phyloP scores from a whole-genome alignment of 2,888 invertebrate genomes.

The Calameuta idolon region DNA sequence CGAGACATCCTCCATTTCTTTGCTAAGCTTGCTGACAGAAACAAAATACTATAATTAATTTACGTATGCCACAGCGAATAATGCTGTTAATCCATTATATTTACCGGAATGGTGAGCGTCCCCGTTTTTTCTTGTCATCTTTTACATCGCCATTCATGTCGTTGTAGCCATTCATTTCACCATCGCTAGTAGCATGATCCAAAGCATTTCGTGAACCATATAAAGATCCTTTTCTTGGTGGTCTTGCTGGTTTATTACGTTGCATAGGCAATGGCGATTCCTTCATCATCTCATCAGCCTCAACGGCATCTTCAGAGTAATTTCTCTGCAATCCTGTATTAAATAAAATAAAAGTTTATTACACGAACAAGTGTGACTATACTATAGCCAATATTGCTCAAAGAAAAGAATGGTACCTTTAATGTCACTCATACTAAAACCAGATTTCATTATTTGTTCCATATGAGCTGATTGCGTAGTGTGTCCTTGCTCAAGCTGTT shows the following conservation, averaged over 20 bases:
- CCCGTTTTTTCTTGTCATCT: constrained; percentile 82
- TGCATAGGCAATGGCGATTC: constrained; percentile 66
- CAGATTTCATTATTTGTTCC: constrained; percentile 91
- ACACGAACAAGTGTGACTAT: not conserved
- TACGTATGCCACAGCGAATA: not conserved
- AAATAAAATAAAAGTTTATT: constrained; percentile 18
- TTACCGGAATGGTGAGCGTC: constrained; percentile 92
- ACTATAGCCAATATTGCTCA: not conserved
- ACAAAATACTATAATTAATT: constrained; percentile 23
- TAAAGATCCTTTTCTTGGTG: constrained; percentile 80
- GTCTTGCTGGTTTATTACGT: constrained; percentile 73
- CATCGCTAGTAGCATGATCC: constrained; percentile 81
- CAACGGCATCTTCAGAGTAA: constrained; percentile 85
- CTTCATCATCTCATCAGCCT: constrained; percentile 76
- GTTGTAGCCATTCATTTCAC: constrained; percentile 80
- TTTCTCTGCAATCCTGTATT: constrained; percentile 81
- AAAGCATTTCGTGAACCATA: constrained; percentile 67
- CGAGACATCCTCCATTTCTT: constrained; percentile 59
- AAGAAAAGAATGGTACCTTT: constrained; percentile 73
- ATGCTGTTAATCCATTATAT: not conserved
- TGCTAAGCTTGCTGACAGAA: constrained; percentile 58
- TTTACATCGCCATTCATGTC: constrained; percentile 74
- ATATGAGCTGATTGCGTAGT: constrained; percentile 81
- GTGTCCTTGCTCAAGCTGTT: constrained; percentile 72
- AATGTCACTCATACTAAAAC: constrained; percentile 92